Base-by-base conservation (phyloP, 2,888 invertebrate species). In the Monochamus alternatus region DNA sequence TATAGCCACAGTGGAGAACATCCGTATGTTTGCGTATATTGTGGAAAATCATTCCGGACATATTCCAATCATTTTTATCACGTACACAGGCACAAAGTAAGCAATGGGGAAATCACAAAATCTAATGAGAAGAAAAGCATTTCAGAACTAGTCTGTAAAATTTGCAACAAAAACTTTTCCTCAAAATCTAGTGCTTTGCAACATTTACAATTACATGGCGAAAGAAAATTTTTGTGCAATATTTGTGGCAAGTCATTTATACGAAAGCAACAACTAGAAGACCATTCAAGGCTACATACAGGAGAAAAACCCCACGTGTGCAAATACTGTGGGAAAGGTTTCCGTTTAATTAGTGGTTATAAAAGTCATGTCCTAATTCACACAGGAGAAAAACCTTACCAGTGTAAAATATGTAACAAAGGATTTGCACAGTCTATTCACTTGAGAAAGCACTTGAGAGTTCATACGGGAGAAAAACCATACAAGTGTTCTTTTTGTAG, bases 381-480 rank as follows among this genome's bases (percentile, higher is more conserved):
- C 73, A 85, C 85, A 3, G 85, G 85, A 3, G 79, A 83, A 58
- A 83, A 83, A 58, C 85, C 85, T 0, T 88, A 87, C 74, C 84
- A 85, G 38, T 90, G 90, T 71, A 82, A 85, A 8, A 84, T 87
- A 31, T 90, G 90, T 77, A 85, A 87, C 12, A 89, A 84, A 78
- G 78, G 82, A 5, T 87, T 87, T 74, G 84, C 82, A 43, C 86
- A 86, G 73, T 75, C 82, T 31, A 80, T 84, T 9, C 86, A 86
- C 73, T 80, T 86, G 51, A 84, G 80, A 59, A 82, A 84, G 59
- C 87, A 87, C 67, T 72, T 82, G 75, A 78, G 85, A 52, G 83
- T 83, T 2, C 87, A 87, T 70, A 85, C 83, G 52, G 86, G 86
- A n/a, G 85, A 85, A 78, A 83, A 84, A 68, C 86, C 85, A 0